These are phyloP conservation scores for Neosilurus mollespiculum DNA, from an alignment of 2,797 vertebrate genomes.

Conservation along the genomic window DNA sequence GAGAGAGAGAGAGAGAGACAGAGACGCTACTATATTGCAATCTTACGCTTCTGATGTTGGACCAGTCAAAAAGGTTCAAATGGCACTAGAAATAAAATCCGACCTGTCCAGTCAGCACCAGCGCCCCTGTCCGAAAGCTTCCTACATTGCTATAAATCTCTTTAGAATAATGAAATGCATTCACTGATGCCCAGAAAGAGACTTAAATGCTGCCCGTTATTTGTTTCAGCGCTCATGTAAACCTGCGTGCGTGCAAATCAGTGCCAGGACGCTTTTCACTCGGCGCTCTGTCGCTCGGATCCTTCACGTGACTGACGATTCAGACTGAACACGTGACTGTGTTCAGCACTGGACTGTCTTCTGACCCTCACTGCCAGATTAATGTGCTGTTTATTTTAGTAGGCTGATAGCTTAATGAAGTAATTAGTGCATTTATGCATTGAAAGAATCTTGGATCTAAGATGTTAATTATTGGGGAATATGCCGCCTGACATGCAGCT, in stretches of 20 bases:
- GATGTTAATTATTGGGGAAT: too few relatives aligned
- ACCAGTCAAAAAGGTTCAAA: not conserved
- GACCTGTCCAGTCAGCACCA: not conserved
- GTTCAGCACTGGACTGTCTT: not conserved
- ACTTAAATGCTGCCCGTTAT: not conserved
- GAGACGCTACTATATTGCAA: not conserved
- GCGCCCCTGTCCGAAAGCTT: not conserved
- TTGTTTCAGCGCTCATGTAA: not conserved
- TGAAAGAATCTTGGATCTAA: too few relatives aligned
- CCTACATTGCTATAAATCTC: not conserved
- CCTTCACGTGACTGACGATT: conserved; percentile 45
- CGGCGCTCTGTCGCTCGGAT: conserved; percentile 13
- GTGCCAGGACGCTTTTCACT: not conserved
- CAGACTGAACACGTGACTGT: conserved; percentile 47
- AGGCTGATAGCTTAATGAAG: not conserved
- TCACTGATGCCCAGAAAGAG: not conserved
- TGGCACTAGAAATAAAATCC: not conserved
- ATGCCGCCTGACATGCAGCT: too few relatives aligned
- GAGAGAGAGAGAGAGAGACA: not conserved
- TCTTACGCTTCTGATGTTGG: not conserved
- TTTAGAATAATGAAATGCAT: not conserved
- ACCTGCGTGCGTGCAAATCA: not conserved
- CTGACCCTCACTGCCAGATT: not conserved
- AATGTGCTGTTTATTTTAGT: not conserved
- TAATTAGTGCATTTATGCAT: not conserved